Evolutionary conservation across 1,140 invertebrate species (phyloP), one percentile per base, ranked within the genome.

Genomic region (Euglossa dilemma): DNA sequence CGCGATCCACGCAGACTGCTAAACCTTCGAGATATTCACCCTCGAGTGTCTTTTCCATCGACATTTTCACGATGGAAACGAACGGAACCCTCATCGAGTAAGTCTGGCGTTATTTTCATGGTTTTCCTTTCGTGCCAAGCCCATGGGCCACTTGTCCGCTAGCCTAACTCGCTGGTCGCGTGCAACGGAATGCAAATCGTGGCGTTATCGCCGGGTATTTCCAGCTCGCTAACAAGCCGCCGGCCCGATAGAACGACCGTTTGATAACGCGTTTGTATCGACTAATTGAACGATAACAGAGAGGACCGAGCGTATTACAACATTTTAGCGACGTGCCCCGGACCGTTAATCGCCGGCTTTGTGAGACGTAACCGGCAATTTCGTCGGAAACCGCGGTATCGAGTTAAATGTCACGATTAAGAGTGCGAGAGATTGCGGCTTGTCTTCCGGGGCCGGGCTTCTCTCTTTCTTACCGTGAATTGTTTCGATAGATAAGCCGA

Each of bases 251-350:
- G 54, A 16, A 57, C 71, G 71, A 59, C 14, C 71, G 71, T 59
- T 59, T 73, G 71, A 73, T 73, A 73, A 73, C 54, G 54, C 71
- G 71, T 73, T 73, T 73, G 54, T 73, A 73, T 45, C 71, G 71
- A 45, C 71, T 73, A 73, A 73, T 73, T 73, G 71, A 73, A 73
- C 71, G 71, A 73, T 59, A 73, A 45, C 71, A 59, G 54, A 59
- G 54, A 59, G 52, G 45, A 8, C 12, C 16, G 20, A 14, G 25
- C 25, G 71, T 73, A 73, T 73, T 59, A 59, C 71, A 57, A 57
- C 54, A 52, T 73, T 73, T 59, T 28, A 45, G 71, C 36, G 36
- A 57, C 28, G 25, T 72, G 70, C 52, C 28, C 9, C 52, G 28
- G 1, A 18, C 14, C 11, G 36, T 36, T 74, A 59, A 59, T 74